These are phyloP conservation scores for Nothocercus julius DNA, from an alignment of 2,113 vertebrate species.

Conservation along the genomic window DNA sequence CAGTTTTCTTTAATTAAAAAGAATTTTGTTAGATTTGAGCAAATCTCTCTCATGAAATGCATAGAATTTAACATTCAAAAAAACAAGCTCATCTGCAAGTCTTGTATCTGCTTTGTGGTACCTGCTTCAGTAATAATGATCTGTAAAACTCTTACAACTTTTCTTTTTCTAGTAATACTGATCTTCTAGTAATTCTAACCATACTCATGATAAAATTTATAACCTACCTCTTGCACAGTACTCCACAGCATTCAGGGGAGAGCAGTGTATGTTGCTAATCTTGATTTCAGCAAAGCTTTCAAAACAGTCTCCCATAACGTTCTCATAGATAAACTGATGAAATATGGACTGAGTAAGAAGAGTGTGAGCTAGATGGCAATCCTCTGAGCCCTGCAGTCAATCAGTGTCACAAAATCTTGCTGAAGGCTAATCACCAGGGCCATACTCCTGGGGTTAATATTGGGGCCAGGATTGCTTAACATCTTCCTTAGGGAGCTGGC, in stretches of 20 bases:
- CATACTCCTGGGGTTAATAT: rapidly evolving
- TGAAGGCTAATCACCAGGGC: not conserved
- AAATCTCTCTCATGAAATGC: not conserved
- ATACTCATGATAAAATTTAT: not conserved
- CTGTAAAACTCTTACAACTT: not conserved
- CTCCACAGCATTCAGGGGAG: not conserved
- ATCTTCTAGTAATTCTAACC: not conserved
- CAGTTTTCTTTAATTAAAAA: not conserved
- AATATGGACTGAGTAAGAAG: not conserved
- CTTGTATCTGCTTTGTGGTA: not conserved
- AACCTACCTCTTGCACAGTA: not conserved
- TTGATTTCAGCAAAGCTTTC: not conserved
- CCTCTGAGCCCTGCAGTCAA: not conserved
- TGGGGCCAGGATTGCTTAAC: not conserved
- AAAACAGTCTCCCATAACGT: not conserved
- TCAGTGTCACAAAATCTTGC: not conserved
- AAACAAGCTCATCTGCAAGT: not conserved
- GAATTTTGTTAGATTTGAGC: not conserved
- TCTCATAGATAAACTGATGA: not conserved
- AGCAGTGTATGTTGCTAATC: not conserved
- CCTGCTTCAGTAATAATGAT: not conserved
- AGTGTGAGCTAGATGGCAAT: not conserved
- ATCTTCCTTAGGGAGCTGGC: not conserved
- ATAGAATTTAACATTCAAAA: not conserved
- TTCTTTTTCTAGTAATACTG: too few relatives aligned